A percentile compares a stretch with the other conserved stretches of the same genome.
phyloP scores from a whole-genome alignment of 64 coral and sea anemone genomes.

The Actinia equina region DNA sequence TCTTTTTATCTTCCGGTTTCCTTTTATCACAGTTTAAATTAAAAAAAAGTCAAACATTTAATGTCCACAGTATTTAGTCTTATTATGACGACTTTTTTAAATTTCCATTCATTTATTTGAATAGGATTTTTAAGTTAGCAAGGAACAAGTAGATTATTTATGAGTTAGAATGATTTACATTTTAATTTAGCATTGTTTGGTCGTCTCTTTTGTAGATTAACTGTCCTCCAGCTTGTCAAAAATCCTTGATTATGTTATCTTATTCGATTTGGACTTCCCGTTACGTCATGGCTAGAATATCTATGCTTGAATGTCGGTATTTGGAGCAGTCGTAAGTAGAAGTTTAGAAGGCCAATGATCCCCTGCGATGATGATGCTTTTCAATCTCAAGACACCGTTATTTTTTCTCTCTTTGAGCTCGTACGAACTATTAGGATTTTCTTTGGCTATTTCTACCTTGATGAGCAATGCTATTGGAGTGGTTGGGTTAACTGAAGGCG shows the following conservation, averaged over 20 bases:
- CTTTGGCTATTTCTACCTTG: not conserved
- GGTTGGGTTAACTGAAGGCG: not conserved
- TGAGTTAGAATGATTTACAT: not conserved
- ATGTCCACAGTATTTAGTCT: not conserved
- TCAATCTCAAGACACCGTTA: not conserved
- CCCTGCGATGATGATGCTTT: not conserved
- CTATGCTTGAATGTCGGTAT: not conserved
- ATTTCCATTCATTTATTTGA: not conserved
- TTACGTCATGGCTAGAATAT: not conserved
- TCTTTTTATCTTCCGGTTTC: not conserved
- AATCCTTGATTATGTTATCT: not conserved
- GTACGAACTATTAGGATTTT: not conserved
- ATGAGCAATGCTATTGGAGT: not conserved
- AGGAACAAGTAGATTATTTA: not conserved
- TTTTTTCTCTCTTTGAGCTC: not conserved
- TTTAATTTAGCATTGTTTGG: not conserved
- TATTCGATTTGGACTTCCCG: not conserved
- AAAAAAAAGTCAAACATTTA: not conserved
- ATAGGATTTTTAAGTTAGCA: not conserved
- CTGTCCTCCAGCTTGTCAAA: not conserved
- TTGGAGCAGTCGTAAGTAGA: not conserved
- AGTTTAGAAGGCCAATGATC: not conserved
- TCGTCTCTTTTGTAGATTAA: not conserved
- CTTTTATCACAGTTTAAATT: not conserved
- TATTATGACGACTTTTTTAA: not conserved